phyloP scores from a whole-genome alignment of 1,140 invertebrate species.

The Medauroidea extradentata region DNA sequence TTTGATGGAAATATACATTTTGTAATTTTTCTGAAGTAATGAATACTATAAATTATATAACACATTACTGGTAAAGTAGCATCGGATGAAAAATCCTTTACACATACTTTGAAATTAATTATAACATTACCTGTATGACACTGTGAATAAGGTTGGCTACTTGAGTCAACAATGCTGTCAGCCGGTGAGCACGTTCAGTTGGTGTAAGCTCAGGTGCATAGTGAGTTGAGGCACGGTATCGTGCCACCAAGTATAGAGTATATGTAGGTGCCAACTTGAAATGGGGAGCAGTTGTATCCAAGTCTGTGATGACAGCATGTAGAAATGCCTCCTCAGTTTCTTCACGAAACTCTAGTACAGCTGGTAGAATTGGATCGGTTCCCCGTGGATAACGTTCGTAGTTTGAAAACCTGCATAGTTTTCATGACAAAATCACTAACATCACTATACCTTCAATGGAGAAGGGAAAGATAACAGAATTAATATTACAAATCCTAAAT shows the following conservation, averaged over 20 bases:
- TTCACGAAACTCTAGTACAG: conserved; percentile 90
- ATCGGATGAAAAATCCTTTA: too few species aligned
- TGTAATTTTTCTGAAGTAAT: too few species aligned
- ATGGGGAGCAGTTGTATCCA: conserved; percentile 78
- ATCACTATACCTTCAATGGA: too few species aligned
- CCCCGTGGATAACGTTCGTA: conserved; percentile 56
- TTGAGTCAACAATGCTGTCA: conserved; percentile 84
- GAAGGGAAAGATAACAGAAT: too few species aligned
- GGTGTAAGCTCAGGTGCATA: conserved; percentile 88
- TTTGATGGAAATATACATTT: too few species aligned
- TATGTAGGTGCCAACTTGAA: conserved; percentile 92
- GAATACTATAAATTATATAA: too few species aligned
- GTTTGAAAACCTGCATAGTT: conserved; percentile 43
- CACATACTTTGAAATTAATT: conserved; percentile 45
- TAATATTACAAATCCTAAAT: too few species aligned
- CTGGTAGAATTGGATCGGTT: conserved; percentile 87
- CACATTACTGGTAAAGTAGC: too few species aligned
- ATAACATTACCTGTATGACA: conserved; percentile 63
- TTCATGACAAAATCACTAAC: neutral
- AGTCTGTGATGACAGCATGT: conserved; percentile 76
- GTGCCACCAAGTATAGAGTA: conserved; percentile 87
- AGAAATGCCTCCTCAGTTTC: conserved; percentile 90
- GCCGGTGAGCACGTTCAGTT: conserved; percentile 81
- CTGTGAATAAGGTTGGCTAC: conserved; percentile 82
- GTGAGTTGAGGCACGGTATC: conserved; percentile 88